Percentiles rank a stretch among this genome's conserved stretches.
Evolutionary conservation across 2,113 vertebrate genomes (phyloP).

Genomic region (Antechinus flavipes): DNA sequence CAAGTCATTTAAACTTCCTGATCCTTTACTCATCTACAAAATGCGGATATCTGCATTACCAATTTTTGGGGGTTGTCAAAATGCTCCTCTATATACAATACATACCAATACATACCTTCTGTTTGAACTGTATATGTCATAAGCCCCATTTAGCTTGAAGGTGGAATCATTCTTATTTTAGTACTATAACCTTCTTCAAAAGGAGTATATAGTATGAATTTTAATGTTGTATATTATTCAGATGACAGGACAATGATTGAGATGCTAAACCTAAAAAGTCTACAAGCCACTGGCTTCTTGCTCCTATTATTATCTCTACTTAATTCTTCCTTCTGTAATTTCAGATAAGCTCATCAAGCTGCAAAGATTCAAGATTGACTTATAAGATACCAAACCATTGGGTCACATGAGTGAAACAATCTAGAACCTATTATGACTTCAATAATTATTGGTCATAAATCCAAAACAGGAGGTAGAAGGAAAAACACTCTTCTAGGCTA

Average conservation of each 20-base stretch:
- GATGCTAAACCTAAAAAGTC: background rate
- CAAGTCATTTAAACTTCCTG: background rate
- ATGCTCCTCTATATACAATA: background rate
- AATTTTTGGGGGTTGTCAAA: background rate
- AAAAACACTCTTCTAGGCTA: background rate
- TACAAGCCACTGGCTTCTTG: background rate
- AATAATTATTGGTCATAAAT: background rate
- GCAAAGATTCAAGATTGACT: background rate
- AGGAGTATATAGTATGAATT: background rate
- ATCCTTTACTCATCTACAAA: background rate
- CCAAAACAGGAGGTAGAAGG: background rate
- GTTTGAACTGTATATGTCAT: background rate
- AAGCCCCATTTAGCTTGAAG: background rate
- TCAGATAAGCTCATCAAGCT: background rate
- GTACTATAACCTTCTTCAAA: background rate
- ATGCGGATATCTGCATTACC: background rate
- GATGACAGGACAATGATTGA: background rate
- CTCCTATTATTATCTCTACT: background rate
- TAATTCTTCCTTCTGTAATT: background rate
- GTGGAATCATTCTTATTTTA: background rate
- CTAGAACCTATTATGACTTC: background rate
- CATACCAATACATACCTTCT: background rate
- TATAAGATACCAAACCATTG: background rate
- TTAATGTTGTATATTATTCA: background rate
- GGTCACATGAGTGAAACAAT: background rate